phyloP scores from a whole-genome alignment of 1,140 invertebrate genomes.

The Goniozus legneri region DNA sequence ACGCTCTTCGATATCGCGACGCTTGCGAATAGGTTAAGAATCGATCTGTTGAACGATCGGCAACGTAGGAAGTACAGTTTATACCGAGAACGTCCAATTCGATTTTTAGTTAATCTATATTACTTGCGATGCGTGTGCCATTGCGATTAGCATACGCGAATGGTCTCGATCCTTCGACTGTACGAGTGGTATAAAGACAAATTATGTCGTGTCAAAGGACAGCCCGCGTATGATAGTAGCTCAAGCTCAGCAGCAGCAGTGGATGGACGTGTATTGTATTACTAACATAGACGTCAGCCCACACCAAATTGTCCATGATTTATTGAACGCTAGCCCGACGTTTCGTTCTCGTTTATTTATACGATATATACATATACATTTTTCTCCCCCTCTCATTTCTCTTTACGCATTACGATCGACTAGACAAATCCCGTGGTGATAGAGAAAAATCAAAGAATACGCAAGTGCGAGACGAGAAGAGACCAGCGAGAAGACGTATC shows the following conservation, averaged over 20 bases:
- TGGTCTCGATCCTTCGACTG: too few species aligned
- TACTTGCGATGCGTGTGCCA: slow-evolving; percentile 36
- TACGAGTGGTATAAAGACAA: too few species aligned
- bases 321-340: slow-evolving; percentile 30
- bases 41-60: too few species aligned
- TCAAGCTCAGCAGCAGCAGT: slow-evolving; percentile 42
- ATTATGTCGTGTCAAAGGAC: neutral
- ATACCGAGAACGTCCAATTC: neutral
- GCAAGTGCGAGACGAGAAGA: too few species aligned
- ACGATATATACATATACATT: slow-evolving; percentile 18
- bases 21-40: too few species aligned
- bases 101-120: slow-evolving; percentile 33
- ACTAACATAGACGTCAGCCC: slow-evolving; percentile 56
- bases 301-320: slow-evolving; percentile 54
- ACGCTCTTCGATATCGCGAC: slow-evolving; percentile 16
- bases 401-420: too few species aligned
- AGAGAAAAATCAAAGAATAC: too few species aligned
- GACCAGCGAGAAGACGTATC: too few species aligned
- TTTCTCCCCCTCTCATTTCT: too few species aligned
- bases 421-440: too few species aligned
- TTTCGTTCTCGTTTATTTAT: slow-evolving; percentile 13
- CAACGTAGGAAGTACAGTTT: slow-evolving; percentile 11
- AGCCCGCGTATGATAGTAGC: slow-evolving; percentile 19
- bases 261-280: slow-evolving; percentile 52
- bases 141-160: slow-evolving; percentile 31